Conservation (phyloP, 2,888 invertebrate species). For the Digitonthophagus gazella region DNA sequence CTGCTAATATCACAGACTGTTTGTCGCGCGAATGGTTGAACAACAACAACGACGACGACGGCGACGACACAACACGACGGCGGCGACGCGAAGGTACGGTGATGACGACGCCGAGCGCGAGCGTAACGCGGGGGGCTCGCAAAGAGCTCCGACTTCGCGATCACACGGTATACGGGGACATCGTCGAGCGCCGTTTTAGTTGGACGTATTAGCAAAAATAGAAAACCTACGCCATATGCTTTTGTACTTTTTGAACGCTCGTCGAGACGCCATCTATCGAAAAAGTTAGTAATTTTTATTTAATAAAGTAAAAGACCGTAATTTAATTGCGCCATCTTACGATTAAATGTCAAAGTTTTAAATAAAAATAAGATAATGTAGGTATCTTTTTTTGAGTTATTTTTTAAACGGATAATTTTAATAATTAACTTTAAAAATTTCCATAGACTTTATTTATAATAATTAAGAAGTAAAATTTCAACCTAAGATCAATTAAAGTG, state of each 20-base stretch:
- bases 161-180: slow-evolving; percentile 32
- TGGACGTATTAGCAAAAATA: slow-evolving; percentile 37
- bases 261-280: slow-evolving; percentile 28
- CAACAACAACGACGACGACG: slow-evolving; percentile 55
- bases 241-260: slow-evolving; percentile 30
- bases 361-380: too few relatives aligned
- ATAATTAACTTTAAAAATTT: too few relatives aligned
- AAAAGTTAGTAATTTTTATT: too few relatives aligned
- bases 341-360: too few relatives aligned
- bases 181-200: slow-evolving; percentile 26
- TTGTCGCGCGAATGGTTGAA: slow-evolving; percentile 50
- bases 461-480: too few relatives aligned
- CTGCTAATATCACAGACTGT: slow-evolving; percentile 63
- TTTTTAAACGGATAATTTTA: too few relatives aligned
- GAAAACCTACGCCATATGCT: slow-evolving; percentile 39
- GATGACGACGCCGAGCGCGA: slow-evolving; percentile 53
- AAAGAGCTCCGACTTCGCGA: slow-evolving; percentile 27
- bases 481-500: too few relatives aligned
- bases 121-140: slow-evolving; percentile 37
- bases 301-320: too few relatives aligned
- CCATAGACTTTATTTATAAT: too few relatives aligned
- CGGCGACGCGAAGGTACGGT: too few relatives aligned
- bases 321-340: too few relatives aligned
- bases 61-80: background rate
- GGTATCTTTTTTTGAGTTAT: too few relatives aligned